phyloP scores from a whole-genome alignment of 92 coral and sea anemone genomes.

The Plumapathes pennacea region DNA sequence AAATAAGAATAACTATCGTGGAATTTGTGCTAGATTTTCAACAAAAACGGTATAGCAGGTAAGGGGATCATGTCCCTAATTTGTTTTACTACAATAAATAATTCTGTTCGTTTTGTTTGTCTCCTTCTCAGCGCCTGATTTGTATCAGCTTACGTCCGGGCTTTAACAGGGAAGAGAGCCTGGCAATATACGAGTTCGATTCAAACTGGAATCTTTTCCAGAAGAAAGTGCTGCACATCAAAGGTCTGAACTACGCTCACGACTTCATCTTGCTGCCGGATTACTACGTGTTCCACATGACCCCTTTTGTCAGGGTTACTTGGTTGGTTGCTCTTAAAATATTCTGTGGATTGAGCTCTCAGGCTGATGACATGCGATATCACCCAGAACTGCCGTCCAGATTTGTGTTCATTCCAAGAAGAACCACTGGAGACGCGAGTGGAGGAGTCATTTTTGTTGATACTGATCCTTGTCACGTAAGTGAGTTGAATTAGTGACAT shows the following conservation, averaged over 20 bases:
- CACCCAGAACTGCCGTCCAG: constrained; percentile 75
- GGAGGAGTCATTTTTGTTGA: constrained; percentile 63
- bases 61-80: too few species aligned
- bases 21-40: too few species aligned
- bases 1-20: too few species aligned
- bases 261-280: constrained; percentile 78
- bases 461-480: constrained; percentile 89
- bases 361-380: constrained; percentile 66
- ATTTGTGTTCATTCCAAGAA: constrained; percentile 84
- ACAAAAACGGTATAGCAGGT: too few species aligned
- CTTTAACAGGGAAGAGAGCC: constrained; percentile 40
- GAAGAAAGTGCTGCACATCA: constrained; percentile 63
- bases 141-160: constrained; percentile 81
- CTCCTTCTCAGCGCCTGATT: constrained; percentile 58
- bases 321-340: constrained; percentile 49
- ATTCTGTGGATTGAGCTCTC: constrained; percentile 52
- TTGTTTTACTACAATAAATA: too few species aligned
- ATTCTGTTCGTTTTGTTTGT: background rate
- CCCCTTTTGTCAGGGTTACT: constrained; percentile 71
- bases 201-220: constrained; percentile 61
- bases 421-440: constrained; percentile 5
- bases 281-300: constrained; percentile 77
- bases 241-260: constrained; percentile 74
- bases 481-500: too few species aligned
- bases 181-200: constrained; percentile 72